phyloP scores from a whole-genome alignment of 2,797 vertebrate species.

The Bradypus variegatus region DNA sequence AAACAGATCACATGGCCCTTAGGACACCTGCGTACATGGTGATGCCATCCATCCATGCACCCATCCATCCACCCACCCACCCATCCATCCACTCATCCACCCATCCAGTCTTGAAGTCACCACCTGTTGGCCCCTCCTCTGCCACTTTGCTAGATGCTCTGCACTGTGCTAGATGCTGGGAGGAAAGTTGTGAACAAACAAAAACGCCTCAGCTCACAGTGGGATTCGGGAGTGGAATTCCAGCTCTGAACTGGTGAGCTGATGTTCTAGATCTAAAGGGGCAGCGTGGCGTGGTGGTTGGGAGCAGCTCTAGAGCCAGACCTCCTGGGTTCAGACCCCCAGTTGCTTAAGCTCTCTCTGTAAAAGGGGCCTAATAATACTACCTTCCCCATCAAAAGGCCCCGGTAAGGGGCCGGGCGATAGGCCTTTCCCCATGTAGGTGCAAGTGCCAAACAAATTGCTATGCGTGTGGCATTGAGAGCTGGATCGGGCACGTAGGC shows the following conservation, averaged over 20 bases:
- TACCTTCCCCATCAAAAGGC: not conserved
- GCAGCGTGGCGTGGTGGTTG: not conserved
- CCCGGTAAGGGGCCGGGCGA: rapidly evolving
- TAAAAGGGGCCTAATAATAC: not conserved
- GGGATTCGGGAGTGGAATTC: not conserved
- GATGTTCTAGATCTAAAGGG: too few species aligned
- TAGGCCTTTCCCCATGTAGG: rapidly evolving
- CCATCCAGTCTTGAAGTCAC: rapidly evolving
- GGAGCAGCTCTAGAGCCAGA: rapidly evolving
- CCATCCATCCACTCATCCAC: too few species aligned
- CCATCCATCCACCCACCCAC: rapidly evolving
- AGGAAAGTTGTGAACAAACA: not conserved
- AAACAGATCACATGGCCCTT: not conserved
- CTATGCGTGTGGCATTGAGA: not conserved
- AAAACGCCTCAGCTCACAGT: not conserved
- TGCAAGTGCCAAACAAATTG: rapidly evolving
- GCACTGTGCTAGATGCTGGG: not conserved
- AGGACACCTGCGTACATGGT: rapidly evolving
- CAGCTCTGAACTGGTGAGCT: not conserved
- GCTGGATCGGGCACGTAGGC: not conserved
- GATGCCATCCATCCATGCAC: not conserved
- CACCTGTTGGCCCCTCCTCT: rapidly evolving
- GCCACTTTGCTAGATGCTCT: not conserved
- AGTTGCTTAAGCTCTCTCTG: not conserved
- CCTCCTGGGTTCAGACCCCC: rapidly evolving